These are phyloP conservation scores for Varanus salvator DNA, from an alignment of 2,113 vertebrate species.

Conservation along the genomic window DNA sequence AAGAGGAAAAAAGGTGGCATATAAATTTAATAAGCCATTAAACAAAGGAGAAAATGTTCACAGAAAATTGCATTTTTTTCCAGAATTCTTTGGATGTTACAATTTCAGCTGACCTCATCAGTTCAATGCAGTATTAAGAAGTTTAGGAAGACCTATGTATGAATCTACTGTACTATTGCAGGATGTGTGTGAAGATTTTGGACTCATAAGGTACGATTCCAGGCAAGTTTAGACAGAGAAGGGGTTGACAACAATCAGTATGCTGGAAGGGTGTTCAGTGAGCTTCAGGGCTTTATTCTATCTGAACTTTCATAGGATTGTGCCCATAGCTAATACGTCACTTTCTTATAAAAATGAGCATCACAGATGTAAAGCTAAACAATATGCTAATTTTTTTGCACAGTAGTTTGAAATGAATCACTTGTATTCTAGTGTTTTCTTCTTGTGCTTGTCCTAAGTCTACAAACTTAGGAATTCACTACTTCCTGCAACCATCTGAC, in stretches of 20 bases:
- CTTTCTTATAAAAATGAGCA: not conserved
- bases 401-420: constrained; percentile 35
- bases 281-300: too few relatives aligned
- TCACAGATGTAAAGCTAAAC: constrained; percentile 36
- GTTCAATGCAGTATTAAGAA: not conserved
- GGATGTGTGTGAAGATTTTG: not conserved
- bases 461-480: constrained; percentile 63
- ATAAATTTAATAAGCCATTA: too few relatives aligned
- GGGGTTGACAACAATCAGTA: too few relatives aligned
- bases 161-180: not conserved
- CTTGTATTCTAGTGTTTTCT: constrained; percentile 63
- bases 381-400: constrained; percentile 45
- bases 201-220: not conserved
- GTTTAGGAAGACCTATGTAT: not conserved
- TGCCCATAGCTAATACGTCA: not conserved
- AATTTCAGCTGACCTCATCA: not conserved
- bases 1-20: too few relatives aligned
- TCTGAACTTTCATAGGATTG: too few relatives aligned
- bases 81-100: not conserved
- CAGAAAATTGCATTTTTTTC: not conserved
- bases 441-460: constrained; percentile 51
- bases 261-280: too few relatives aligned
- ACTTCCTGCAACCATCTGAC: constrained; percentile 63
- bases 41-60: not conserved
- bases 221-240: too few relatives aligned